Percentiles rank a stretch among this genome's conserved stretches.
Conservation (phyloP, 2,113 vertebrate genomes). For the Aegithalos caudatus region DNA sequence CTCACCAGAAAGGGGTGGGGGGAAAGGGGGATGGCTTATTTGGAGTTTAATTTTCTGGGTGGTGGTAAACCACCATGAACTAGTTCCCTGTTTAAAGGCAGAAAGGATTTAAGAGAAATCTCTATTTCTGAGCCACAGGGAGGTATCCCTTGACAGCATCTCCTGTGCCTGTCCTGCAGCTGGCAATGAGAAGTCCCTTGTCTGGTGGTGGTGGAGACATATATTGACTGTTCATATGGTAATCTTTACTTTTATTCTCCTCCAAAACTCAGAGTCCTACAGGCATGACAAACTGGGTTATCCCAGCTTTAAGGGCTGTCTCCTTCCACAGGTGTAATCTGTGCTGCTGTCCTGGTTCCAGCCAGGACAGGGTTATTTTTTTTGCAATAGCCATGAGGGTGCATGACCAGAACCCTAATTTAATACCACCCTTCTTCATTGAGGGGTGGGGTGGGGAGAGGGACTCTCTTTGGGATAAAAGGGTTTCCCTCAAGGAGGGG, state of each 20-base stretch:
- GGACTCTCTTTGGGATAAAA: background rate
- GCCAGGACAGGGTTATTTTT: background rate
- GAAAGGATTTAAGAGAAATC: background rate
- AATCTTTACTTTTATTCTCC: background rate
- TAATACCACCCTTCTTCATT: background rate
- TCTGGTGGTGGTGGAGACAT: background rate
- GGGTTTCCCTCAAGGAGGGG: background rate
- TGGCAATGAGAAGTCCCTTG: background rate
- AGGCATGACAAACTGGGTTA: background rate
- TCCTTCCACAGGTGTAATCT: background rate
- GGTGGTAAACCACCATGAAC: background rate
- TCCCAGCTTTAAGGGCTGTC: background rate
- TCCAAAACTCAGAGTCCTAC: background rate
- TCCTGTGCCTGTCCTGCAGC: background rate
- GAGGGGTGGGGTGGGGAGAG: no score
- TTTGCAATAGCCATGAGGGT: background rate
- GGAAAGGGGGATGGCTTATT: background rate
- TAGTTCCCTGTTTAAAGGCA: background rate
- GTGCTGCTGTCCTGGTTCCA: background rate
- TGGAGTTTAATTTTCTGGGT: background rate
- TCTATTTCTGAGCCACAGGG: background rate
- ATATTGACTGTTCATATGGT: background rate
- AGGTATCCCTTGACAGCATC: background rate
- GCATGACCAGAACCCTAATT: background rate
- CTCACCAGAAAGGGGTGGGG: background rate